Evolutionary conservation across 2,888 invertebrate genomes (phyloP).

Genomic region (Miltochrista miniata): DNA sequence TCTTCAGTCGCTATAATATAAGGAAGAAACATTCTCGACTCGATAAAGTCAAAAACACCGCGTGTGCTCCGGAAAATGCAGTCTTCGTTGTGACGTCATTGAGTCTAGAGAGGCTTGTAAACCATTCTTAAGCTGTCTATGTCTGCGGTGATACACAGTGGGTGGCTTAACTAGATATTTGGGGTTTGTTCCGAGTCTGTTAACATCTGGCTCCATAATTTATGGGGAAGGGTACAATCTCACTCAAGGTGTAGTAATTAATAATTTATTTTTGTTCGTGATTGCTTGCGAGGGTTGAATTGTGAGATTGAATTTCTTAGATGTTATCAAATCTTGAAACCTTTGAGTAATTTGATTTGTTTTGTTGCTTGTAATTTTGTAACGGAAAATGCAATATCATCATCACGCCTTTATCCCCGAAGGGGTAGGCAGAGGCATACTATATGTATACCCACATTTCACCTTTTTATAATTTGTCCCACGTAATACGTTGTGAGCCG

Average conservation of each 20-base stretch:
- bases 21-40: slow-evolving; percentile 70
- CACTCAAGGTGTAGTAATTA: slow-evolving; percentile 76
- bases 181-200: slow-evolving; percentile 77
- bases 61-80: slow-evolving; percentile 36
- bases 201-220: slow-evolving; percentile 79
- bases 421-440: too few species aligned
- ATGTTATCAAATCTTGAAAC: slow-evolving; percentile 42
- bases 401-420: too few species aligned
- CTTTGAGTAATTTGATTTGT: slow-evolving; percentile 31
- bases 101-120: slow-evolving; percentile 25
- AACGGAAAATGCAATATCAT: too few species aligned
- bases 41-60: slow-evolving; percentile 68
- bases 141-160: slow-evolving; percentile 59
- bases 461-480: too few species aligned
- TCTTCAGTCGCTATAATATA: slow-evolving; percentile 75
- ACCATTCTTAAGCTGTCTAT: slow-evolving; percentile 42
- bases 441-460: too few species aligned
- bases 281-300: slow-evolving; percentile 55
- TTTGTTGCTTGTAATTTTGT: slow-evolving; percentile 25
- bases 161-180: slow-evolving; percentile 80
- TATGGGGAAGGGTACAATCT: slow-evolving; percentile 77
- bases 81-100: slow-evolving; percentile 33
- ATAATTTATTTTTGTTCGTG: slow-evolving; percentile 76
- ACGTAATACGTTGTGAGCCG: too few species aligned
- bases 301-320: slow-evolving; percentile 40